Base-by-base conservation (phyloP, 2,888 invertebrate species). In the Nebria brevicollis region DNA sequence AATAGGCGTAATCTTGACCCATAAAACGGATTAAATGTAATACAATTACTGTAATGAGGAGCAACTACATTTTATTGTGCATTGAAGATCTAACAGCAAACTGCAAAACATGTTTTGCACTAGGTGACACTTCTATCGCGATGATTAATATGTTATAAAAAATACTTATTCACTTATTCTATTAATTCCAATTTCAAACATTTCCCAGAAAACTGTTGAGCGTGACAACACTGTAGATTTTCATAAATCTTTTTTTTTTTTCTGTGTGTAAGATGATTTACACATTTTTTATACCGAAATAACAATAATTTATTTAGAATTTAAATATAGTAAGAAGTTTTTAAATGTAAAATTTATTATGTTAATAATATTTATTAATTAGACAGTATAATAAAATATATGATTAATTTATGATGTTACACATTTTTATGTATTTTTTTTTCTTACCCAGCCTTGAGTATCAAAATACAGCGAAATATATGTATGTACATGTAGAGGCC, bases 1-100 rank as follows among this genome's bases (percentile, higher is more conserved):
- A 80, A 75, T 72, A 65, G 70, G 80, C 75, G 80, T 80, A 80
- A 80, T 80, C 80, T 75, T 80, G 65, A 70, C 80, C 80, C 80
- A 80, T 80, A 80, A 80, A 80, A 64, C 54, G 75, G 72, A 75
- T 75, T 80, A 80, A 75, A 72, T 75, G 80, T 68, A 80, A 80
- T 80, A 75, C 80, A 80, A 80, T 80, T 80, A 80, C 80, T 34
- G 80, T 75, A 80, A 80, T 80, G 80, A 80, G 34, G 80, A 11
- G 70, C 41, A 54, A 13, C 54, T 7, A 80, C 75, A 80, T 80
- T 80, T 80, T 80, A 80, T 80, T 80, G 75, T 75, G 70, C 77
- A 64, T 72, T 77, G 54, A 75, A 74, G 75, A 54, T 75, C 75
- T 80, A 80, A 65, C 68, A 76, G 75, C 41, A 8, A 68, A 74